Evolutionary conservation across 2,888 invertebrate species (phyloP).

Genomic region (Chrysina gloriosa): DNA sequence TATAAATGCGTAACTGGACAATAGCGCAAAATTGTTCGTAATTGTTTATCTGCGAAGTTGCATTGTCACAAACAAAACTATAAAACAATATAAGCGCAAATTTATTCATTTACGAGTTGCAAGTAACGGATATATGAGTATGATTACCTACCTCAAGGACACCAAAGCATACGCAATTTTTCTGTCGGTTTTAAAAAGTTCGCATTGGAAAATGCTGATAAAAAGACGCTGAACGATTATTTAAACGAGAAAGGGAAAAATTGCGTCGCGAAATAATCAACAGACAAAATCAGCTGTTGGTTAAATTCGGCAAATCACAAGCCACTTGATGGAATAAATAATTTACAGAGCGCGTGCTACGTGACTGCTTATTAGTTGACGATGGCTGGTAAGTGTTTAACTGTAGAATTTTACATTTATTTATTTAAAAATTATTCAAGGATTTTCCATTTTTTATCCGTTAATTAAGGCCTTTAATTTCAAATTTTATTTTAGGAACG

Average conservation of each 20-base stretch:
- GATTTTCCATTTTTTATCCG: conserved; percentile 1
- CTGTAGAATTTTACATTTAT: not conserved
- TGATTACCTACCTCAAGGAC: not conserved
- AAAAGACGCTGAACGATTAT: not conserved
- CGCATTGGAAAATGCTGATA: not conserved
- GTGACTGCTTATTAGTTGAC: conserved; percentile 34
- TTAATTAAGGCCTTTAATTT: not conserved
- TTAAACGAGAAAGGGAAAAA: not conserved
- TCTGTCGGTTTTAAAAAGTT: not conserved
- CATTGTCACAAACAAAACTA: not conserved
- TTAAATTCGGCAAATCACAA: not conserved
- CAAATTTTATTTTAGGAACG: conserved; percentile 58
- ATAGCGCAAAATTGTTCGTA: not conserved
- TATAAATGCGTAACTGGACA: too few relatives aligned
- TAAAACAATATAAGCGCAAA: not conserved
- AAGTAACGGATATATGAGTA: not conserved
- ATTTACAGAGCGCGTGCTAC: conserved; percentile 21
- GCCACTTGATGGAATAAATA: not conserved
- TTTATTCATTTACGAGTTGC: not conserved
- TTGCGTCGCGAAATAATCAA: not conserved
- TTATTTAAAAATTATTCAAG: not conserved
- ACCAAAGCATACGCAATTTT: not conserved
- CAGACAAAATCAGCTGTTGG: not conserved
- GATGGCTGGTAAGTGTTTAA: conserved; percentile 43
- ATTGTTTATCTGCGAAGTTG: not conserved